Evolutionary conservation across 1,140 invertebrate species (phyloP), one percentile per base, ranked within the genome.

Genomic region (Bombus confusus): DNA sequence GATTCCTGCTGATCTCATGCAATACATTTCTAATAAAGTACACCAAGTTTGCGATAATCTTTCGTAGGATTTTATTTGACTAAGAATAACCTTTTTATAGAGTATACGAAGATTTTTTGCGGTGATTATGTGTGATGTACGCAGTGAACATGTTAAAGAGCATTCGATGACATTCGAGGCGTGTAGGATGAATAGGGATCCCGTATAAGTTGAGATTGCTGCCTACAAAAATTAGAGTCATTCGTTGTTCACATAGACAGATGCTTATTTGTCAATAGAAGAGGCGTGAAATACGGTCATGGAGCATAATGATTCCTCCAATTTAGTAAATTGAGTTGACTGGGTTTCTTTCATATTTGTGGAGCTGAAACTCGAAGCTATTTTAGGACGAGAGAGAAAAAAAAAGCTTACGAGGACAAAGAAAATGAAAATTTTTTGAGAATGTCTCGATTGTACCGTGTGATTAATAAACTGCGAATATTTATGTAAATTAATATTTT

Each of bases 281-380:
- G 66, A 80, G 41, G 41, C 31, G 31, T 34, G 43, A 69, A 80
- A 80, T 22, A 34, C 66, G 34, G 43, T 39, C 43, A 37, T 15
- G 3, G 39, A 10, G 47, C 47, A 52, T 52, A 52, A 22, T 52
- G 39, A 34, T 47, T 68, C 31, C 41, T 47, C n/a, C 25, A 68
- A 79, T 79, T 79, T 68, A 8, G 64, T 79, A 25, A 47, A 79
- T 68, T 25, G 62, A 76, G 5, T 31, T 25, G 34, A 47, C 77
- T 6, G 41, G 9, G 41, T 43, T 79, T 66, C 34, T 34, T 15
- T 59, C 1, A 1, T 34, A 34, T 66, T 34, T 37, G 76, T 43
- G 47, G 18, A 52, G 2, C 18, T 25, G 13, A 79, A 47, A 8
- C n/a, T 31, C n/a, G 22, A 28, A 25, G 31, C 41, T 18, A 6